phyloP scores from a whole-genome alignment of 2,888 invertebrate species.

The Heliconius charithonia region DNA sequence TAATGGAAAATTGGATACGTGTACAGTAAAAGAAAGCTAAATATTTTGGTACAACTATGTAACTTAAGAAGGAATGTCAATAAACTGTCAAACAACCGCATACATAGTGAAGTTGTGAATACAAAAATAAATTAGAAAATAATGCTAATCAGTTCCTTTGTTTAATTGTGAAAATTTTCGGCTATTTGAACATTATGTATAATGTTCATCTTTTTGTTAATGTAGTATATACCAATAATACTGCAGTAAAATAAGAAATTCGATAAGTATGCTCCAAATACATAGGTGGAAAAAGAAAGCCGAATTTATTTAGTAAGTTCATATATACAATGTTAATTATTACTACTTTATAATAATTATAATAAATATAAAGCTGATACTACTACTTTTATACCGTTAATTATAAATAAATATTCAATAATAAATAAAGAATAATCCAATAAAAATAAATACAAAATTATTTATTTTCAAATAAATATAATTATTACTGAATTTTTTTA shows the following conservation, averaged over 20 bases:
- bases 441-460: too few species aligned
- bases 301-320: slow-evolving; percentile 2
- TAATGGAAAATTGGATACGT: background rate
- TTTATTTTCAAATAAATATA: too few species aligned
- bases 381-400: too few species aligned
- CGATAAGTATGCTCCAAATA: background rate
- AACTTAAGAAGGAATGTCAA: slow-evolving; percentile 1
- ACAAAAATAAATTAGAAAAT: slow-evolving; percentile 6
- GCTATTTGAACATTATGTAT: background rate
- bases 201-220: background rate
- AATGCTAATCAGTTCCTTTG: slow-evolving; percentile 21
- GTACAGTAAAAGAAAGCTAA: background rate
- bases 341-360: background rate
- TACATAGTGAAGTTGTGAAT: background rate
- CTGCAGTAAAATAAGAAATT: background rate
- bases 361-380: too few species aligned
- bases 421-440: too few species aligned
- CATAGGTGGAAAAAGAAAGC: background rate
- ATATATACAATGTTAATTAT: background rate
- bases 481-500: too few species aligned
- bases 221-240: background rate
- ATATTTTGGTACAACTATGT: background rate
- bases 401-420: too few species aligned
- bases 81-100: slow-evolving; percentile 27
- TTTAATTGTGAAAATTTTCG: background rate